These are phyloP conservation scores for Dryococelus australis DNA, from an alignment of 2,888 invertebrate species.

Conservation along the genomic window DNA sequence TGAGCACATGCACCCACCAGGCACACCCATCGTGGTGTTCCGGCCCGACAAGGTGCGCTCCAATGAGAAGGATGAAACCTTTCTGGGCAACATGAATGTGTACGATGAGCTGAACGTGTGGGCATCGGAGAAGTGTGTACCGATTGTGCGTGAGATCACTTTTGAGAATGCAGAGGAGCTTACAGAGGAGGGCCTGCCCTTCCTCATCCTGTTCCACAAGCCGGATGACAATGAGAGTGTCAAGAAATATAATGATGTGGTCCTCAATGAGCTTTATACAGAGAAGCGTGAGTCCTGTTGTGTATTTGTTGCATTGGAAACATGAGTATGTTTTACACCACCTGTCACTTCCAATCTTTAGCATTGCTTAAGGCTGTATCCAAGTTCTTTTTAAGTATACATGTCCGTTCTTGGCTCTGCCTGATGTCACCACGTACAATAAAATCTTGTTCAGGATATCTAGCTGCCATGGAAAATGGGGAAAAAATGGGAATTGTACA, in stretches of 20 bases:
- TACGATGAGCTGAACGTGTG: conserved; percentile 87
- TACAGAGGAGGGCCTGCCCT: conserved; percentile 98
- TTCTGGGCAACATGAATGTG: conserved; percentile 72
- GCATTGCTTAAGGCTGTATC: no score
- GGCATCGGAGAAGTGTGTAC: conserved; percentile 93
- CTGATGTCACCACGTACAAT: no score
- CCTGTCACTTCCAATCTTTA: no score
- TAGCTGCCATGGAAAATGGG: no score
- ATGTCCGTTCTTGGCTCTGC: no score
- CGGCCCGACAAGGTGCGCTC: conserved; percentile 81
- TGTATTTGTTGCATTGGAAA: no score
- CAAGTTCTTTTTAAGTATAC: no score
- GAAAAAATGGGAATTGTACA: no score
- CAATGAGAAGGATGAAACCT: conserved; percentile 85
- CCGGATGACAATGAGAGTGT: conserved; percentile 84
- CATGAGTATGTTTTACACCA: no score
- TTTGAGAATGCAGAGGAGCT: conserved; percentile 99
- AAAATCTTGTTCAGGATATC: no score
- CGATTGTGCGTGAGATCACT: conserved; percentile 96
- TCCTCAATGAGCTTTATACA: conserved; percentile 75
- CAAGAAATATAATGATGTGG: conserved; percentile 84
- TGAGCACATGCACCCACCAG: conserved; percentile 84
- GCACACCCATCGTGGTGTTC: conserved; percentile 83
- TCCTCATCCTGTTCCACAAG: conserved; percentile 94
- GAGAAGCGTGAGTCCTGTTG: conserved; percentile 84